These are phyloP conservation scores for Cataglyphis livida DNA, from an alignment of 2,888 invertebrate species.

Conservation along the genomic window DNA sequence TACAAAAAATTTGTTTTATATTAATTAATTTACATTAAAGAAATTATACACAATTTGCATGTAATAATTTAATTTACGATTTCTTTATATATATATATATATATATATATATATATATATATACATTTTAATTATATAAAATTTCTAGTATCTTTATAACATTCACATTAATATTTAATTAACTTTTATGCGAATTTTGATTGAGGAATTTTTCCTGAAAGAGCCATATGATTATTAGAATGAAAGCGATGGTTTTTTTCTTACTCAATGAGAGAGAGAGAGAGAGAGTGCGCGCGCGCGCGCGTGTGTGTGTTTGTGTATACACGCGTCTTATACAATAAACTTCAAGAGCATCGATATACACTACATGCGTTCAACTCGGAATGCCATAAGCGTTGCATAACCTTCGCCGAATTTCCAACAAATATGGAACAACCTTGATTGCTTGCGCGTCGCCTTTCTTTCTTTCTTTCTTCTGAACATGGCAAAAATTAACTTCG, in stretches of 20 bases:
- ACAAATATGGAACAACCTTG: conserved; percentile 73
- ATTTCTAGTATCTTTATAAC: neutral
- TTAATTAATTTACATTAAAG: too few relatives aligned
- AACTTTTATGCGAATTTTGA: neutral
- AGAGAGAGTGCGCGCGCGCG: neutral
- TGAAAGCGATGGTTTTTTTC: neutral
- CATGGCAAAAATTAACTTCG: neutral
- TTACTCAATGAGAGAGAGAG: neutral
- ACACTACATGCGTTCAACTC: neutral
- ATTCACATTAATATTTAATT: neutral
- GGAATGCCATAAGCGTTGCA: conserved; percentile 59
- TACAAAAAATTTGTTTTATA: too few relatives aligned
- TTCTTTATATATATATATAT: neutral
- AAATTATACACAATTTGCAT: too few relatives aligned
- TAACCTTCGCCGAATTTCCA: conserved; percentile 80
- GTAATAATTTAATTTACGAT: neutral
- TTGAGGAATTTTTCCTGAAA: neutral
- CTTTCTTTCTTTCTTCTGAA: neutral
- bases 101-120: neutral
- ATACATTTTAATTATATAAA: neutral
- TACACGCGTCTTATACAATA: neutral
- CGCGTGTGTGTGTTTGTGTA: neutral
- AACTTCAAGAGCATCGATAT: conserved; percentile 26
- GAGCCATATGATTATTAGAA: neutral
- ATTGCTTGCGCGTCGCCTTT: neutral